Evolutionary conservation across 2,797 vertebrate species (phyloP).

Genomic region (Antrozous pallidus): DNA sequence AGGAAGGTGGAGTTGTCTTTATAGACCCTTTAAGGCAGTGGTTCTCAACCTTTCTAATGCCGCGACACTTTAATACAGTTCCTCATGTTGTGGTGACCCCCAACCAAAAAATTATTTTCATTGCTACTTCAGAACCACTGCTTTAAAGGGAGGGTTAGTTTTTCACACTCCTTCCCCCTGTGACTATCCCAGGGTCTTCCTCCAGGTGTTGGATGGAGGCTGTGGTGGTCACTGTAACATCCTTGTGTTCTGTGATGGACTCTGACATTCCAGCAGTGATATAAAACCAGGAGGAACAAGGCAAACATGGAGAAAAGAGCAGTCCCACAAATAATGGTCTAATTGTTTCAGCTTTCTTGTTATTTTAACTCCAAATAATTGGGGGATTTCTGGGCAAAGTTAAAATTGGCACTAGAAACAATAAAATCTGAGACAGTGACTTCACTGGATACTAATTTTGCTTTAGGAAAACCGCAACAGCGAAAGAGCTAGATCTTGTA

Average conservation of each 20-base stretch:
- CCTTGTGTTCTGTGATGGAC: neutral
- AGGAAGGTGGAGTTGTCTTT: neutral
- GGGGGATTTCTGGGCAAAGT: neutral
- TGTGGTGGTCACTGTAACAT: rapidly evolving
- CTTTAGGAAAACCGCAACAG: neutral
- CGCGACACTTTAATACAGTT: too few species aligned
- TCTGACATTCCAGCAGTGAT: too few species aligned
- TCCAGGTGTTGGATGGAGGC: neutral
- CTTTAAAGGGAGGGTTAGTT: too few species aligned
- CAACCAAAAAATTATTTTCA: too few species aligned
- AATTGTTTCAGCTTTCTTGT: neutral
- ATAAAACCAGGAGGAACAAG: neutral
- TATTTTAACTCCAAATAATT: neutral
- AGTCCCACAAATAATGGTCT: neutral
- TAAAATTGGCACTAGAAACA: neutral
- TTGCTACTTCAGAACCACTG: too few species aligned
- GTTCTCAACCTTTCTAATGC: too few species aligned
- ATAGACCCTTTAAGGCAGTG: neutral
- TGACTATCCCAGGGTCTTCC: neutral
- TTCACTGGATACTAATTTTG: neutral
- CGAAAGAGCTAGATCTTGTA: neutral
- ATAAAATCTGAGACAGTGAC: neutral
- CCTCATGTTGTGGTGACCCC: too few species aligned
- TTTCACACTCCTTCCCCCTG: neutral
- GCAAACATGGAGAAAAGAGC: neutral